Evolutionary conservation across 2,797 vertebrate genomes (phyloP).

Genomic region (Vipera ursinii): DNA sequence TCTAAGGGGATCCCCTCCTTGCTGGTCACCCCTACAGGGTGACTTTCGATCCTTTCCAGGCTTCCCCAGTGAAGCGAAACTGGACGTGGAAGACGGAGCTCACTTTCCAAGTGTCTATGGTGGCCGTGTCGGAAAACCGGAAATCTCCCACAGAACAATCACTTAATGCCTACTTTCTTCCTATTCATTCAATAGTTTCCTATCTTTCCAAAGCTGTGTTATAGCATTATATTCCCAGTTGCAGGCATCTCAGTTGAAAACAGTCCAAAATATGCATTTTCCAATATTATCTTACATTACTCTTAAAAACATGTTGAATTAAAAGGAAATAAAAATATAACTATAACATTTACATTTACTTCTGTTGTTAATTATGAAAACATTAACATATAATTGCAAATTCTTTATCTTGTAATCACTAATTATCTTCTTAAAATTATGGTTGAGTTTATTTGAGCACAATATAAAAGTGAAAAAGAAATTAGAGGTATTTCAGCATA

Average conservation of each 20-base stretch:
- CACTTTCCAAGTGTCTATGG: too few species aligned
- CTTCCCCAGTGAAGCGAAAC: too few species aligned
- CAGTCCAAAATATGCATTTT: background rate
- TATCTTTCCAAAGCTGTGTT: too few species aligned
- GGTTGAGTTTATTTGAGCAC: constrained; percentile 29
- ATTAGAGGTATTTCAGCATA: constrained; percentile 50
- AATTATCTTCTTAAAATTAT: background rate
- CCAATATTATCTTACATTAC: background rate
- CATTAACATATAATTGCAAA: background rate
- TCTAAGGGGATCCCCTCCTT: too few species aligned
- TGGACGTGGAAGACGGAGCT: too few species aligned
- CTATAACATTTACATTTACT: background rate
- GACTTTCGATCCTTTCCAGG: too few species aligned
- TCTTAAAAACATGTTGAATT: background rate
- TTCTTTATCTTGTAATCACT: background rate
- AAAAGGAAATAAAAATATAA: background rate
- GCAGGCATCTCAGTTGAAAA: background rate
- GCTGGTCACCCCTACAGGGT: too few species aligned
- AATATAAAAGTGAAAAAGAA: constrained; percentile 29
- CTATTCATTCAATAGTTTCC: background rate
- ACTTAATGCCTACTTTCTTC: background rate
- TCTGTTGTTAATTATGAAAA: background rate
- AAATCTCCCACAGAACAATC: background rate
- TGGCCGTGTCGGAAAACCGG: too few species aligned
- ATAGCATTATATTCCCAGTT: background rate